Conservation (phyloP, 2,888 invertebrate species). For the Stramonita haemastoma region DNA sequence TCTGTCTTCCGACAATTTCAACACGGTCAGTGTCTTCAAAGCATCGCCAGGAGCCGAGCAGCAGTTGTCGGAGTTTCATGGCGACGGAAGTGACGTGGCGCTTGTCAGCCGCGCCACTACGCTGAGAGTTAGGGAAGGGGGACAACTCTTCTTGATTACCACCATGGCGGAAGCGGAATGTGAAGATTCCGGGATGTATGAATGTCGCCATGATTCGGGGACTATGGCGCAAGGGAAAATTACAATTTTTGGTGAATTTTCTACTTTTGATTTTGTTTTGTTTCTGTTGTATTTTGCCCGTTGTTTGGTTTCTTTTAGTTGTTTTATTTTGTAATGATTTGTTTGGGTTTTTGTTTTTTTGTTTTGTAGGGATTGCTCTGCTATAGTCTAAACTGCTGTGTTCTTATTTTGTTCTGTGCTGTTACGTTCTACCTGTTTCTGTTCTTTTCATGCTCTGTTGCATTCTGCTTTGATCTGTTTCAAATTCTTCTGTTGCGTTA, state of each 20-base stretch:
- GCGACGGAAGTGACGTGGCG: slow-evolving; percentile 9
- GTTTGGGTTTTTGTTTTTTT: neutral
- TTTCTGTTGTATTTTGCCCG: neutral
- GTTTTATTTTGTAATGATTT: neutral
- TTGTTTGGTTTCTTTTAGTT: neutral
- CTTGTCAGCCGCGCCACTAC: neutral
- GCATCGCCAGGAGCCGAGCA: neutral
- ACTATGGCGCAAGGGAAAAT: neutral
- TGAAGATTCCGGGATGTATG: slow-evolving; percentile 19
- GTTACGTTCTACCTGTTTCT: neutral
- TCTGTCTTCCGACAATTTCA: neutral
- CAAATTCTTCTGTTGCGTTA: no score
- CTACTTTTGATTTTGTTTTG: neutral
- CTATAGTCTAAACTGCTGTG: no score
- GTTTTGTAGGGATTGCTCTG: neutral
- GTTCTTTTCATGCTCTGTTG: no score
- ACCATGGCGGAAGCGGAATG: neutral
- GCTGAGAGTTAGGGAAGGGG: neutral
- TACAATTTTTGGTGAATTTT: neutral
- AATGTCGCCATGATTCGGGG: neutral
- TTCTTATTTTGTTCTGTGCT: neutral
- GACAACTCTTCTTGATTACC: neutral
- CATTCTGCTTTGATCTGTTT: no score
- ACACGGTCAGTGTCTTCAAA: slow-evolving; percentile 8
- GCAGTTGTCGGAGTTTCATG: neutral